A percentile compares a stretch with the other conserved stretches of the same genome.
Evolutionary conservation across 2,888 invertebrate genomes (phyloP).

Genomic region (Pimpla rufipes): DNA sequence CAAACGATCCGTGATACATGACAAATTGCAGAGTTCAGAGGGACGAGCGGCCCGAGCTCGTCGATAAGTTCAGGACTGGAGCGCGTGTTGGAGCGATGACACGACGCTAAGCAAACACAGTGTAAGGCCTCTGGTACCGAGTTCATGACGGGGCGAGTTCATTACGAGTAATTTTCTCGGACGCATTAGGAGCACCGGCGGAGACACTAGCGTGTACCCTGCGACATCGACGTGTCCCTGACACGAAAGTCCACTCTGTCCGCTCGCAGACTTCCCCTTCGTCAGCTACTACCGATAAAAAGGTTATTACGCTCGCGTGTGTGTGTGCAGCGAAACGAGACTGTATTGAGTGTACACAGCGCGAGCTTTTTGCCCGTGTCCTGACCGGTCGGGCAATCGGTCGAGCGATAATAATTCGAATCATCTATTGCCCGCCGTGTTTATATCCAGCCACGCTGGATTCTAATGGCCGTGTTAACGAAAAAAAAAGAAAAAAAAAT

Average conservation of each 20-base stretch:
- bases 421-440: constrained; percentile 51
- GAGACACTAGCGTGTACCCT: constrained; percentile 29
- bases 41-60: too few relatives aligned
- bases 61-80: neutral
- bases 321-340: constrained; percentile 15
- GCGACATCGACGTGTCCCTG: constrained; percentile 37
- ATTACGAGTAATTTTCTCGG: constrained; percentile 30
- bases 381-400: constrained; percentile 38
- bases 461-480: constrained; percentile 7
- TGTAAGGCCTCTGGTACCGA: neutral
- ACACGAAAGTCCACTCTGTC: constrained; percentile 46
- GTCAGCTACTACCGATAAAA: neutral
- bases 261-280: constrained; percentile 20
- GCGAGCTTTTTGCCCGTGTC: constrained; percentile 28
- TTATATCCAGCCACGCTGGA: neutral
- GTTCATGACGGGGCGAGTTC: neutral
- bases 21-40: neutral
- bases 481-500: neutral
- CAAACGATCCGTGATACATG: neutral
- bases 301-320: constrained; percentile 31
- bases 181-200: constrained; percentile 25
- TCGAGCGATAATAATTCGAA: constrained; percentile 56
- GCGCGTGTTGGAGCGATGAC: constrained; percentile 8
- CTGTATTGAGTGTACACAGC: constrained; percentile 1
- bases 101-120: neutral